A percentile compares a stretch with the other conserved stretches of the same genome.
Conservation (phyloP, 1,140 invertebrate species). For the Mesaphorura yosii region DNA sequence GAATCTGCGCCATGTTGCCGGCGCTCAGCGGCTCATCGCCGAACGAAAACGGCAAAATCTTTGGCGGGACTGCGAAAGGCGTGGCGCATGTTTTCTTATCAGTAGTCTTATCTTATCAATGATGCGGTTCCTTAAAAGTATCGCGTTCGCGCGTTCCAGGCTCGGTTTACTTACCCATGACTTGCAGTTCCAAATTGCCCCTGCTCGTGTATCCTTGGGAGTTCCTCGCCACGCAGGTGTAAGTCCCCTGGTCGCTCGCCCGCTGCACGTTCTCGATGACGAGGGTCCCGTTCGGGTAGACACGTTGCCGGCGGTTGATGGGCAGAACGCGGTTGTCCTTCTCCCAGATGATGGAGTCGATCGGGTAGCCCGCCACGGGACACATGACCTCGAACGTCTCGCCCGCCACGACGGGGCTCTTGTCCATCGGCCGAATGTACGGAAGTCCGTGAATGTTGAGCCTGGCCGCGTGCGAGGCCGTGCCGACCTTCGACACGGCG, state of each 20-base stretch:
- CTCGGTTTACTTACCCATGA: constrained; percentile 73
- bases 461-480: constrained; percentile 68
- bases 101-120: no score
- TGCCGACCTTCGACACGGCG: constrained; percentile 81
- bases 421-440: constrained; percentile 81
- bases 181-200: constrained; percentile 78
- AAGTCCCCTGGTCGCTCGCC: constrained; percentile 80
- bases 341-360: constrained; percentile 87
- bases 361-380: constrained; percentile 86
- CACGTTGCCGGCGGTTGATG: constrained; percentile 88
- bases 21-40: constrained; percentile 46
- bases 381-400: constrained; percentile 53
- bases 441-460: constrained; percentile 86
- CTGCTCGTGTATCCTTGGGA: constrained; percentile 75
- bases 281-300: constrained; percentile 83
- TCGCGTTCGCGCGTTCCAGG: constrained; percentile 45
- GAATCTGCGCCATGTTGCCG: constrained; percentile 46
- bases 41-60: constrained; percentile 49
- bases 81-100: no score
- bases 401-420: constrained; percentile 85
- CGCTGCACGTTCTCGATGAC: constrained; percentile 88
- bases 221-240: constrained; percentile 86
- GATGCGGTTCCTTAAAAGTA: no score
- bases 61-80: constrained; percentile 43
- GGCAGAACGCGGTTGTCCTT: constrained; percentile 66